Percentiles rank a stretch among this genome's conserved stretches.
phyloP scores from a whole-genome alignment of 2,797 vertebrate genomes.

The Enteromius thamalakanensis region DNA sequence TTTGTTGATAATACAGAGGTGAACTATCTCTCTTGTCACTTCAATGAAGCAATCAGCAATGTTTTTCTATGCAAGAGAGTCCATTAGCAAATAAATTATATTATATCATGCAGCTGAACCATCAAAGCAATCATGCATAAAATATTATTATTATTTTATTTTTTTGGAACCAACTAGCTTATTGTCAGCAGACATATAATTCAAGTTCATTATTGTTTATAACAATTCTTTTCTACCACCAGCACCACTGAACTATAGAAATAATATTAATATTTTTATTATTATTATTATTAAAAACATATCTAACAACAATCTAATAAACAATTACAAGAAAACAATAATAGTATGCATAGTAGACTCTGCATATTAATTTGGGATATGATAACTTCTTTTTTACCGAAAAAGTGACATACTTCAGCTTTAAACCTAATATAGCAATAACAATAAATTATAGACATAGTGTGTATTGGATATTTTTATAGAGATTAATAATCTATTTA shows the following conservation, averaged over 20 bases:
- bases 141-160: not conserved
- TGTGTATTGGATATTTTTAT: not conserved
- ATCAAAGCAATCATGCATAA: conserved; percentile 4
- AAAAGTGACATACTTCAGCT: not conserved
- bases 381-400: not conserved
- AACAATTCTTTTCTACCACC: not conserved
- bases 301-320: not conserved
- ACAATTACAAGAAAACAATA: not conserved
- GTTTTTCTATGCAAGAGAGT: conserved; percentile 14
- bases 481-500: not conserved
- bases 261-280: too few relatives aligned
- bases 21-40: conserved; percentile 23
- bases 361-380: not conserved
- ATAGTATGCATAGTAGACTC: not conserved
- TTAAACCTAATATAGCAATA: not conserved
- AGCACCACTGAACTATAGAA: not conserved
- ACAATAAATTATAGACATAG: not conserved
- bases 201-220: not conserved
- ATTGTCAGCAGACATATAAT: not conserved
- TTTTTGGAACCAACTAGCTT: not conserved
- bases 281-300: not conserved
- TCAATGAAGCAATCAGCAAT: conserved; percentile 21
- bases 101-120: not conserved
- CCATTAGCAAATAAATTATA: conserved; percentile 30
- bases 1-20: conserved; percentile 29